phyloP scores from a whole-genome alignment of 2,113 vertebrate genomes.

The Pterocles orientalis region DNA sequence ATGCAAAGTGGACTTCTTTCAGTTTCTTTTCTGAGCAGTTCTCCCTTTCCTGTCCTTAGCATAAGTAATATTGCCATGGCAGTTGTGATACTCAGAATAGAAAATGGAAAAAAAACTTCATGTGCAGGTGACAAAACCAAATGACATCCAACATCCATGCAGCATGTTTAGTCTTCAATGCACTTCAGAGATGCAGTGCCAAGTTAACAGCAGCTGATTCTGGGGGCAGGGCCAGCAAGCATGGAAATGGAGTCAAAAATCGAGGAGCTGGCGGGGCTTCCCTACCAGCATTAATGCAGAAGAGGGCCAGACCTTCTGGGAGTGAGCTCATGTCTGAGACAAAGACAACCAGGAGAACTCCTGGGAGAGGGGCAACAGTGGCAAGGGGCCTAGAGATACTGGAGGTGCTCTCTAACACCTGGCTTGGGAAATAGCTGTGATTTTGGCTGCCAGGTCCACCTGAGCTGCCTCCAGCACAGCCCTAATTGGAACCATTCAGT shows the following conservation, averaged over 20 bases:
- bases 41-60: neutral
- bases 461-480: neutral
- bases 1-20: neutral
- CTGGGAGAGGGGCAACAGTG: neutral
- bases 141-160: neutral
- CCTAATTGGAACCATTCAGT: neutral
- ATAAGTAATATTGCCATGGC: neutral
- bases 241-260: neutral
- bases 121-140: neutral
- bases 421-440: neutral
- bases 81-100: neutral
- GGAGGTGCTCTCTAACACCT: neutral
- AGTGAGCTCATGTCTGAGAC: neutral
- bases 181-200: neutral
- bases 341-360: neutral
- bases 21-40: slow-evolving; percentile 15
- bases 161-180: neutral
- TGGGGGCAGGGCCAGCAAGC: neutral
- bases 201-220: neutral
- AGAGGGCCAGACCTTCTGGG: neutral
- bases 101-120: neutral
- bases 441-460: neutral
- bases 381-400: neutral
- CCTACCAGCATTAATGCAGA: neutral
- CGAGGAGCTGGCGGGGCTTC: neutral